Evolutionary conservation across 2,888 invertebrate genomes (phyloP).

Genomic region (Ommatoiulus sabulosus): DNA sequence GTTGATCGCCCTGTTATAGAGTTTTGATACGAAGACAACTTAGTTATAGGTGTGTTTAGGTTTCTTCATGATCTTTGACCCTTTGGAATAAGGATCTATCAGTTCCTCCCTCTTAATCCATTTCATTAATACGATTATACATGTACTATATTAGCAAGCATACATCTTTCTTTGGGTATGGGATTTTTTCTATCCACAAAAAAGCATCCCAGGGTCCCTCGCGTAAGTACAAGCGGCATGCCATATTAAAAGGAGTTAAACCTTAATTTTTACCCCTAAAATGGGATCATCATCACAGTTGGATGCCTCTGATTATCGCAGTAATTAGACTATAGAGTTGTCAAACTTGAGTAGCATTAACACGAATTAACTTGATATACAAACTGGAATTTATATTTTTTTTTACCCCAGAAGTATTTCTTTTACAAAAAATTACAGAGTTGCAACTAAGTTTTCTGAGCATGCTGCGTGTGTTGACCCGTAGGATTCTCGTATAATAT

Average conservation of each 20-base stretch:
- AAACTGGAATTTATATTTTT: neutral
- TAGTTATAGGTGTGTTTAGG: neutral
- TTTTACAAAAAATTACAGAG: neutral
- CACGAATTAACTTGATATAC: conserved; percentile 6
- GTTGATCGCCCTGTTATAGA: neutral
- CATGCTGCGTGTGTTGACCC: neutral
- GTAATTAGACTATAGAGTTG: conserved; percentile 34
- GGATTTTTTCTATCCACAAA: neutral
- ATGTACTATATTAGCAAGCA: neutral
- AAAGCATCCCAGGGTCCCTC: neutral
- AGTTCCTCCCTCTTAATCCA: neutral
- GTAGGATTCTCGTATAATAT: neutral
- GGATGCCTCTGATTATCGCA: neutral
- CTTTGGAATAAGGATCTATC: neutral
- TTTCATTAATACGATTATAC: neutral
- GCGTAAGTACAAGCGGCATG: neutral
- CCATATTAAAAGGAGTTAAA: conserved; percentile 26
- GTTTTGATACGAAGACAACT: neutral
- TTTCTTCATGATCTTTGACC: neutral
- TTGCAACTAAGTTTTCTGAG: neutral
- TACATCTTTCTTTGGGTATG: neutral
- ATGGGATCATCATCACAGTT: conserved; percentile 15
- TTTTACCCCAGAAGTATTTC: neutral
- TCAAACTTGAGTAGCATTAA: conserved; percentile 22
- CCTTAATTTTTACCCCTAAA: conserved; percentile 20